These are phyloP conservation scores for Tupaia tana DNA, from an alignment of 2,113 vertebrate species.

Conservation along the genomic window DNA sequence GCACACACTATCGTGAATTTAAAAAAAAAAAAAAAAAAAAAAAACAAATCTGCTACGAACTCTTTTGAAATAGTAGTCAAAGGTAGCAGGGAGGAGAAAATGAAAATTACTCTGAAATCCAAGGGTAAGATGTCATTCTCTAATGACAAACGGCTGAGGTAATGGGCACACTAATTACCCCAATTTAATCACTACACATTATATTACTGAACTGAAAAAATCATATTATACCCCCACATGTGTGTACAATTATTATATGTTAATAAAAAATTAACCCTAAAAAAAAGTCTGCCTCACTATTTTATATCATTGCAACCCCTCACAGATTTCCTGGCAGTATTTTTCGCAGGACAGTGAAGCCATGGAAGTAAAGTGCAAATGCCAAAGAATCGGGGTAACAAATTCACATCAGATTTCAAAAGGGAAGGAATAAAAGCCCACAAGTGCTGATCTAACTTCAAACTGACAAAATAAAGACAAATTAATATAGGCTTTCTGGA, in stretches of 20 bases:
- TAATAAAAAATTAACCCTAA: too few relatives aligned
- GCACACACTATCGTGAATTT: too few relatives aligned
- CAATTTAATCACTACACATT: too few relatives aligned
- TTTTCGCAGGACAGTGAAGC: not conserved
- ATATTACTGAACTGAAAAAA: too few relatives aligned
- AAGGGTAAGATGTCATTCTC: not conserved
- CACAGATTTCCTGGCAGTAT: not conserved
- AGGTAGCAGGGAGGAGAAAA: not conserved
- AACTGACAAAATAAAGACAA: constrained; percentile 75
- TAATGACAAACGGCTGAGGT: too few relatives aligned
- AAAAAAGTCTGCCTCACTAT: not conserved
- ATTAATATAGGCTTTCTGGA: constrained; percentile 67
- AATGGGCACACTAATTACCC: too few relatives aligned
- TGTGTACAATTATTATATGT: too few relatives aligned
- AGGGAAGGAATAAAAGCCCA: constrained; percentile 55
- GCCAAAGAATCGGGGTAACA: not conserved
- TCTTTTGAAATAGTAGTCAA: constrained; percentile 5
- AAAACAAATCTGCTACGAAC: not conserved
- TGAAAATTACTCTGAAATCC: constrained; percentile 10
- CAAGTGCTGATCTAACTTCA: constrained; percentile 55
- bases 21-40: not conserved
- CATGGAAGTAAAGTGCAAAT: not conserved
- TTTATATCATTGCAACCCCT: not conserved
- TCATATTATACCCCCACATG: too few relatives aligned
- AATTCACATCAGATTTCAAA: constrained; percentile 39